These are phyloP conservation scores for Echinometra lucunter DNA, from an alignment of 53 echinoderm and acorn worm genomes.

Conservation along the genomic window DNA sequence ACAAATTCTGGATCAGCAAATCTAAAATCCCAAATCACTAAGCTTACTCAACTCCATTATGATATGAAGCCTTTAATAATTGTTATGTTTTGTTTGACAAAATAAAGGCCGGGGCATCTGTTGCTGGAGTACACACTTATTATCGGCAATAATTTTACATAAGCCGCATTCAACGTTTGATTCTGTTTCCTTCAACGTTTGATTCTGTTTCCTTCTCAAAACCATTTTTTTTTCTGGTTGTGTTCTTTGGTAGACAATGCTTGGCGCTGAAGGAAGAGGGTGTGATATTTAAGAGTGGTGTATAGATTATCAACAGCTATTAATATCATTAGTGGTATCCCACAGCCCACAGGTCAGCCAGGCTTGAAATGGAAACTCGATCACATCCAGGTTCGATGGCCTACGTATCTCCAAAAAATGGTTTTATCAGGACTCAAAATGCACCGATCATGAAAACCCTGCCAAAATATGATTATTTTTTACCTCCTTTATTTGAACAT, in stretches of 20 bases:
- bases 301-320: neutral
- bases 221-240: neutral
- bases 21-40: too few species aligned
- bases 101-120: too few species aligned
- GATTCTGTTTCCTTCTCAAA: too few species aligned
- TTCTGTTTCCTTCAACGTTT: neutral
- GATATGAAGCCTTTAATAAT: too few species aligned
- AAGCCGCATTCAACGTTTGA: neutral
- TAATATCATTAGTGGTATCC: constrained; percentile 24
- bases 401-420: neutral
- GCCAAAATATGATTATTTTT: neutral
- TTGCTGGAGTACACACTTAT: neutral
- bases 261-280: neutral
- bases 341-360: neutral
- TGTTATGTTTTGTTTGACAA: too few species aligned
- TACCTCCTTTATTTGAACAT: neutral
- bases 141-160: too few species aligned
- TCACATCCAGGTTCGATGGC: neutral
- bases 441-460: neutral
- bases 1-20: too few species aligned
- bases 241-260: neutral
- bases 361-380: neutral
- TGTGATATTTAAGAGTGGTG: neutral
- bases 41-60: too few species aligned
- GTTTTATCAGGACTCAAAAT: neutral